Evolutionary conservation across 2,888 invertebrate species (phyloP), one percentile per base, ranked within the genome.

Genomic region (Tachina lurida): DNA sequence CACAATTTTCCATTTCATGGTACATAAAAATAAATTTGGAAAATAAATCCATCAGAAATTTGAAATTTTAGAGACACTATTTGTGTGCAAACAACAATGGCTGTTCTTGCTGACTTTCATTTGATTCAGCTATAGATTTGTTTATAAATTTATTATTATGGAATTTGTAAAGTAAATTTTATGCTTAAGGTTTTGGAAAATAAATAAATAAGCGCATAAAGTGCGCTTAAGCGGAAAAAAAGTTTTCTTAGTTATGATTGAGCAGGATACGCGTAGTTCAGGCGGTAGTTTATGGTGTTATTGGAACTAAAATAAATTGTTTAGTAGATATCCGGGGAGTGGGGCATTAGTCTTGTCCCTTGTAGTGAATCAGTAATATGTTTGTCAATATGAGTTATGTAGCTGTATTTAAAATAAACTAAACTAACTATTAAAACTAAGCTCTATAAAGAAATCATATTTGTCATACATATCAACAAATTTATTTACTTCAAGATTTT

Each of bases 11-110:
- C 17, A 39, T 49, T 49, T 49, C 0, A 17, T 10, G 10, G 43
- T 45, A 65, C 43, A 65, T 60, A 49, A 63, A 62, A 75, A 52
- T 8, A 13, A 41, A 19, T 17, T 47, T 8, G 3, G 31, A 47
- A 60, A 22, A 17, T 15, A 31, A 31, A 31, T 74, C n/a, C 22
- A 63, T 43, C 19, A 63, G 2, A 49, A 49, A 13, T 73, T 49
- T 60, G 19, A 13, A n/a, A 49, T 58, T 62, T 62, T 19, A 31
- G 3, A 71, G 3, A 31, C 41, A 41, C 0, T 15, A 45, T 17
- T n/a, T 56, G 39, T 49, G 67, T 45, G 31, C 56, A 31, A 76
- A 76, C 31, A 76, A 12, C 49, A 77, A 77, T 52, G 56, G 17
- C n/a, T 10, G 15, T 19, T 49, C 13, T n/a, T 9, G 19, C 47